Conservation (phyloP, 2,797 vertebrate genomes). For the Diglossa cyanea region DNA sequence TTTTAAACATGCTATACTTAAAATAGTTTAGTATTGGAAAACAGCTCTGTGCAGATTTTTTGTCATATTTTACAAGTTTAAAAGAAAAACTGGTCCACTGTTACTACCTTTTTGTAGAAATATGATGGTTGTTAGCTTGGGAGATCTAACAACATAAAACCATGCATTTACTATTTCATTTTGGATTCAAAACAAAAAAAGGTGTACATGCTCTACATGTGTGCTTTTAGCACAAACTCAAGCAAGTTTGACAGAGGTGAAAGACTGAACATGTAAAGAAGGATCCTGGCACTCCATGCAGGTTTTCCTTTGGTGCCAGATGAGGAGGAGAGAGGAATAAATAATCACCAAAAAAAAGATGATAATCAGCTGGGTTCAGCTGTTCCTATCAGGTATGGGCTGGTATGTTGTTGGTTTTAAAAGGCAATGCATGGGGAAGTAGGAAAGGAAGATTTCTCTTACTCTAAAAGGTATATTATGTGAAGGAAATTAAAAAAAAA, state of each 20-base stretch:
- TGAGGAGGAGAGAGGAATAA: background rate
- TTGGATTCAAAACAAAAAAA: background rate
- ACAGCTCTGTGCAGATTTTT: background rate
- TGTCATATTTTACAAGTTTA: background rate
- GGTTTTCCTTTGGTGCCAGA: background rate
- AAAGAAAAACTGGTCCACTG: background rate
- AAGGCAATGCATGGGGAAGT: background rate
- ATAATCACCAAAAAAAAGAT: background rate
- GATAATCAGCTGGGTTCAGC: background rate
- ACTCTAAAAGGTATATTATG: background rate
- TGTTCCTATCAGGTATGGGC: background rate
- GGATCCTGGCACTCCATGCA: background rate
- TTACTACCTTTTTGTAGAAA: background rate
- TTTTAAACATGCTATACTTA: background rate
- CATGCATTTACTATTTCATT: background rate
- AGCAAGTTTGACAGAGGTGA: background rate
- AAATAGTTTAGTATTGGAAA: background rate
- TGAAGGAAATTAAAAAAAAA: background rate
- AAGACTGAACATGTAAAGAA: background rate
- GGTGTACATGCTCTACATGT: fast-evolving
- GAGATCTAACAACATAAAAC: background rate
- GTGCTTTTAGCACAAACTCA: background rate
- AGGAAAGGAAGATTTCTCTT: background rate
- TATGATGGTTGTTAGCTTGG: background rate
- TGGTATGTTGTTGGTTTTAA: background rate